A percentile compares a stretch with the other conserved stretches of the same genome.
Conservation (phyloP, 2,797 vertebrate genomes). For the Anabas testudineus region DNA sequence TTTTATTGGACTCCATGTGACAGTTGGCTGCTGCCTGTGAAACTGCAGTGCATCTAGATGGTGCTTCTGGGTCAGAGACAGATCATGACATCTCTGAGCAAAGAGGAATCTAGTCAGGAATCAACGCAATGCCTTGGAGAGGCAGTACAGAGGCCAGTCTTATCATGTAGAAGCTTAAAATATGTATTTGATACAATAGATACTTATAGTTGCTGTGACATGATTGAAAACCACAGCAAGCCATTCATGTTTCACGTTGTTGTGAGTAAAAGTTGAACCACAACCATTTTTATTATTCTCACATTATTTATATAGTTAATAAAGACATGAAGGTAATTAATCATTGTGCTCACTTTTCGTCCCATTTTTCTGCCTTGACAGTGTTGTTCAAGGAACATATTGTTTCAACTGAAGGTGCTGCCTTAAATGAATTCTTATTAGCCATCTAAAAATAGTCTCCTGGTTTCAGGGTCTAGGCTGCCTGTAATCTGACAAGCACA, state of each 20-base stretch:
- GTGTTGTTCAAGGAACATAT: conserved; percentile 65
- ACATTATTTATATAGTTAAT: conserved; percentile 36
- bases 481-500: conserved; percentile 76
- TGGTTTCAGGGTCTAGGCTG: conserved; percentile 65
- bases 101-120: conserved; percentile 57
- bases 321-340: conserved; percentile 61
- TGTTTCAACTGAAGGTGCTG: conserved; percentile 69
- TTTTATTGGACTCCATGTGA: conserved; percentile 70
- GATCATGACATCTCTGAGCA: conserved; percentile 61
- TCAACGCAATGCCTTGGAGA: conserved; percentile 65
- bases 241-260: conserved; percentile 50
- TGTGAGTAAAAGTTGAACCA: conserved; percentile 49
- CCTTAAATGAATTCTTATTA: conserved; percentile 83
- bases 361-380: conserved; percentile 47
- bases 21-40: conserved; percentile 60
- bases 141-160: conserved; percentile 51
- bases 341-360: conserved; percentile 60
- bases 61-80: conserved; percentile 62
- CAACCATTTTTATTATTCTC: conserved; percentile 27
- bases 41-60: conserved; percentile 47
- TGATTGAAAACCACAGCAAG: conserved; percentile 63
- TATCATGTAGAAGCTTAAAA: conserved; percentile 72
- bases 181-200: conserved; percentile 78
- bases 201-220: conserved; percentile 44
- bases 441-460: conserved; percentile 80